Evolutionary conservation across 1,140 invertebrate species (phyloP), one percentile per base, ranked within the genome.

Genomic region (Lepidurus arcticus): DNA sequence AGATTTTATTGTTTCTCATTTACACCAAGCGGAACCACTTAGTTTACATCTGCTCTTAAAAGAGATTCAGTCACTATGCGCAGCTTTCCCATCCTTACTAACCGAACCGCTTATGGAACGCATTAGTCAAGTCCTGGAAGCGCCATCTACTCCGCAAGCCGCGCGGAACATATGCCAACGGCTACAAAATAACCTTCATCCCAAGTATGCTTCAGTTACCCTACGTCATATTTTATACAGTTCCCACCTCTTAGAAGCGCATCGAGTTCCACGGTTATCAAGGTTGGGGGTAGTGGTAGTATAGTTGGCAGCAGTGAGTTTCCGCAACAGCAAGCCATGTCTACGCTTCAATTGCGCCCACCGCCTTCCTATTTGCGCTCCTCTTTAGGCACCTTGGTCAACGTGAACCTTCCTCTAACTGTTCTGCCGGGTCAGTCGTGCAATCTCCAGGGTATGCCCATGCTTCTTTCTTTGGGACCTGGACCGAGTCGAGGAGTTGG

Each of bases 1-100:
- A 42, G 91, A 92, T 85, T 94, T 93, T 85, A 90, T 94, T 73
- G 86, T 93, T 44, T 90, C 91, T 82, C 89, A 91, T 81, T 85
- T 95, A 79, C 87, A 89, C 34, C 88, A 88, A 81, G 90, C 89
- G 9, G 92, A 93, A 82, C 87, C 91, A 80, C 88, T 88, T 53
- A 89, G 89, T 80, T 90, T 93, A 82, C 89, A 90, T 7, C 87
- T 90, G 34, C 84, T 94, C 78, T 84, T 94, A 78, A 88, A 92
- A 78, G 92, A 94, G 83, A 91, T 92, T 21, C 92, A 92, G 21
- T 86, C 90, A 3, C 87, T 94, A 10, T 92, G 92, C 83, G 90
- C 90, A 82, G 89, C 89, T 16, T 92, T 92, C 85, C 92, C 92
- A 6, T 87, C 90, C 10, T 85, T 94, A 11, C 91, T 94, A 82